Base-by-base conservation (phyloP, 1,140 invertebrate species). In the Drosophila dunni region DNA sequence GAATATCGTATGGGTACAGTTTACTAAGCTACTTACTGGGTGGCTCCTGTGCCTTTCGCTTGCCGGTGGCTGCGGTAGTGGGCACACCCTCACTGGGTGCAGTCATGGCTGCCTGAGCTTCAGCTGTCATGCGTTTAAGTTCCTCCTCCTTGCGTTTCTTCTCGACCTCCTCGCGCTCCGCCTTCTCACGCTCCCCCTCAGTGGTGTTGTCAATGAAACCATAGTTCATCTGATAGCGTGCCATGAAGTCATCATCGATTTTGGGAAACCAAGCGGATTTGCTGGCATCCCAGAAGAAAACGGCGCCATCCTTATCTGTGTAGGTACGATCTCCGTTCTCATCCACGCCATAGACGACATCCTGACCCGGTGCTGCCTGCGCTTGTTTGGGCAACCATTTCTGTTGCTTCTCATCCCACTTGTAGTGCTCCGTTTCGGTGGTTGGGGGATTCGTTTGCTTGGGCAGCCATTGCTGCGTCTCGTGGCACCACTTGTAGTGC, bases 201-300 rank as follows among this genome's bases (percentile, higher is more conserved):
- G 75, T 84, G 48, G 93, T 93, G 80, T 95, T 95, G 81, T 95
- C 94, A 70, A 94, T 93, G 92, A 97, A 97, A 6, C 98, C 98
- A 94, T 99, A 99, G 91, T 94, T 98, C 95, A 99, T 96, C 93
- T 99, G 98, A 94, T 99, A 99, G 57, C 94, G 94, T 1, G 98
- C 98, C 92, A 99, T 95, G 90, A 99, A 99, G 79, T 99, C 97
- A 88, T 99, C 97, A 94, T 99, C 97, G 65, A 99, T 95, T 95
- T 98, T 98, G 17, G 98, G 98, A 94, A 99, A 98, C 97, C 98
- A 99, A 6, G 98, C 98, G 81, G 95, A 96, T 92, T 97, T 98
- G 38, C 95, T 94, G 54, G 93, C 93, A 93, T 99, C 98, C 97
- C 97, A 99, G 91, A 99, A 96, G 92, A 96, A 98, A 61, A 96